Percentiles rank a stretch among this genome's conserved stretches.
phyloP scores from a whole-genome alignment of 2,888 invertebrate genomes.

The Scrobipalpa atriplicella region DNA sequence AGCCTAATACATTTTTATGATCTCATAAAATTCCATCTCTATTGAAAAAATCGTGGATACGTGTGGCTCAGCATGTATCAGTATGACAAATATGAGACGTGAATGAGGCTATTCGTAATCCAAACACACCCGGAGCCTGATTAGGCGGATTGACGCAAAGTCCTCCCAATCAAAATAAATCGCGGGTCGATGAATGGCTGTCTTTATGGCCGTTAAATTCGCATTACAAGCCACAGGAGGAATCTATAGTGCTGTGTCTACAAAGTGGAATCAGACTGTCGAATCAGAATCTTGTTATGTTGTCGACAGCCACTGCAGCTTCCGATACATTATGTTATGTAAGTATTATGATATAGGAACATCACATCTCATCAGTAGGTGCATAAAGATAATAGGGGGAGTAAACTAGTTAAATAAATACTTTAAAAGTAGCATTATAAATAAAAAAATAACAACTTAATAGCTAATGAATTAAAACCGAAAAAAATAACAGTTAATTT shows the following conservation, averaged over 20 bases:
- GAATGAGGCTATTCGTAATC: constrained; percentile 1
- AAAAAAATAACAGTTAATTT: too few species aligned
- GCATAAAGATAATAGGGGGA: too few species aligned
- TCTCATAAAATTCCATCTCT: neutral
- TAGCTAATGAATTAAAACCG: too few species aligned
- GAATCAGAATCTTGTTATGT: neutral
- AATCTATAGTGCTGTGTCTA: neutral
- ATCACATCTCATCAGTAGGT: too few species aligned
- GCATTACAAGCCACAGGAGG: neutral
- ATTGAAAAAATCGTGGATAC: neutral
- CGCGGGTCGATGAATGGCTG: neutral
- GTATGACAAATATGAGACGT: neutral
- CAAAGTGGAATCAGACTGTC: too few species aligned
- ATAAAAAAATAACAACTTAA: too few species aligned
- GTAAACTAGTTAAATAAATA: too few species aligned
- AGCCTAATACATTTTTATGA: neutral
- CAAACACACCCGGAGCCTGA: neutral
- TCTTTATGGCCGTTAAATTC: constrained; percentile 5
- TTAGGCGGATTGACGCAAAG: neutral
- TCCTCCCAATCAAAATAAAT: neutral
- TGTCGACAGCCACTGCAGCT: neutral
- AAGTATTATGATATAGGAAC: too few species aligned
- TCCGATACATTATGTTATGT: too few species aligned
- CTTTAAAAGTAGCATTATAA: too few species aligned
- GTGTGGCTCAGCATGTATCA: constrained; percentile 9